phyloP scores from a whole-genome alignment of 2,888 invertebrate species.

The Petrolisthes manimaculis region DNA sequence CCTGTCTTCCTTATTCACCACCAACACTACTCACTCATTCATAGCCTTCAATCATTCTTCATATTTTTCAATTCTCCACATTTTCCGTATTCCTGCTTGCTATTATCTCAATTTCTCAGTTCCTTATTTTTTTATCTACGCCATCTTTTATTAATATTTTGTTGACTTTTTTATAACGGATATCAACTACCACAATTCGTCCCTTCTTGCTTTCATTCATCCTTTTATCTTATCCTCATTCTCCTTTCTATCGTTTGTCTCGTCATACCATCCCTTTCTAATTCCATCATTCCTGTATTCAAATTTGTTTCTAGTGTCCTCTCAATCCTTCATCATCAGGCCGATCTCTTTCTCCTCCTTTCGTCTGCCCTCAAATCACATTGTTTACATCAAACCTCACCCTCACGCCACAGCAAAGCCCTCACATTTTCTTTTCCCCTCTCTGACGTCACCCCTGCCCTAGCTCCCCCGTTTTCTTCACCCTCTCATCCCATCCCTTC shows the following conservation, averaged over 20 bases:
- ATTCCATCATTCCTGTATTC: too few species aligned
- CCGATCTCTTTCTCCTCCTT: not conserved
- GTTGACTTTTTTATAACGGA: too few species aligned
- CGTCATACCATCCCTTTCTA: too few species aligned
- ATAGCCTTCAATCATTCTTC: not conserved
- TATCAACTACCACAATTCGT: not conserved
- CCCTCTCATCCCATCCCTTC: not conserved
- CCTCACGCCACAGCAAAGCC: not conserved
- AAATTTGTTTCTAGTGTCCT: not conserved
- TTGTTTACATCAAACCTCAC: not conserved
- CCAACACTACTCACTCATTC: not conserved
- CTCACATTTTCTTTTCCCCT: not conserved
- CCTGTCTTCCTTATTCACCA: not conserved
- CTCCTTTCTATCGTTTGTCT: not conserved
- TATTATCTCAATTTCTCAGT: too few species aligned
- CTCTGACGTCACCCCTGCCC: not conserved
- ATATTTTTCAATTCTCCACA: not conserved
- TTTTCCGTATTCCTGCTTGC: too few species aligned
- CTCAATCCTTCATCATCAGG: too few species aligned
- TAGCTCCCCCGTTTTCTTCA: not conserved
- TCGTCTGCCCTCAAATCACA: not conserved
- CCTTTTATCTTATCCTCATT: not conserved
- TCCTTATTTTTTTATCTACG: too few species aligned
- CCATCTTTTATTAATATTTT: too few species aligned
- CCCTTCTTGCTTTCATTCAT: not conserved